These are phyloP conservation scores for Nephrotoma flavescens DNA, from an alignment of 2,888 invertebrate species.

Conservation along the genomic window DNA sequence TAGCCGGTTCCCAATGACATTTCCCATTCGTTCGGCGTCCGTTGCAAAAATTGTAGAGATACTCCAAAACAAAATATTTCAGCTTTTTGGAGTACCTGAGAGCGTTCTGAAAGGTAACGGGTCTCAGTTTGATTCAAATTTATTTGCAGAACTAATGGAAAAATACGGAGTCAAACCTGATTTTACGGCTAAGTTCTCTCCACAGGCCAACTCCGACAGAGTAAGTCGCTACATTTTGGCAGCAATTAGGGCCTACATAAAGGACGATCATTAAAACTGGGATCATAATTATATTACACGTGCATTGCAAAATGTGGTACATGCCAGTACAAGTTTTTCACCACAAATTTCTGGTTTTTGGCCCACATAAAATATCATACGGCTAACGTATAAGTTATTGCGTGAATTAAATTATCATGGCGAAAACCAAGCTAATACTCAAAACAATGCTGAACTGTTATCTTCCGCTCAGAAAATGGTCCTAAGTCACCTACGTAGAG, in stretches of 20 bases:
- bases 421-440: background rate
- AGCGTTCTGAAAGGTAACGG: background rate
- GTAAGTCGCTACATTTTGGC: background rate
- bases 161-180: background rate
- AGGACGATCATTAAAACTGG: background rate
- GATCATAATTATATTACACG: background rate
- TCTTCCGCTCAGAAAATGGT: too few relatives aligned
- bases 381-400: background rate
- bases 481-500: too few relatives aligned
- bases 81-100: background rate
- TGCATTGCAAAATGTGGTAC: background rate
- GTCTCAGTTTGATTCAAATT: background rate
- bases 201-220: conserved; percentile 4
- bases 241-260: background rate
- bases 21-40: background rate
- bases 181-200: background rate
- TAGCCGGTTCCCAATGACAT: background rate
- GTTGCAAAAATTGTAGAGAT: background rate
- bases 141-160: background rate
- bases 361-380: background rate
- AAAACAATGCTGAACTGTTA: too few relatives aligned
- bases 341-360: background rate
- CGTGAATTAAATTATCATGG: background rate
- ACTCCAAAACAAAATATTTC: background rate
- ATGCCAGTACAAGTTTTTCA: background rate